A percentile compares a stretch with the other conserved stretches of the same genome.
These are phyloP conservation scores for Callimorpha dominula DNA, from an alignment of 2,888 invertebrate genomes.

Conservation along the genomic window DNA sequence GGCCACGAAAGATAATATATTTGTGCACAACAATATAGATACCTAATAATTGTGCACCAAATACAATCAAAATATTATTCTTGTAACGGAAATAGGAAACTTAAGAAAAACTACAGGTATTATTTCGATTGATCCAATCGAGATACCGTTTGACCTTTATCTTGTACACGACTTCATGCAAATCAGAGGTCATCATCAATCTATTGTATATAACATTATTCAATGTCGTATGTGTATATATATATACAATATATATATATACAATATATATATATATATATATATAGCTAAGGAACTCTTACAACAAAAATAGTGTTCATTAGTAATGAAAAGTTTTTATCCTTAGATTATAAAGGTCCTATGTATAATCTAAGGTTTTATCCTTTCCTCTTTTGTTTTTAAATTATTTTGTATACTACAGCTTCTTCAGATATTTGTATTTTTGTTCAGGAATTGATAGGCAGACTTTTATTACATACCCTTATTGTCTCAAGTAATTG, in stretches of 20 bases:
- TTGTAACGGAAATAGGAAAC: neutral
- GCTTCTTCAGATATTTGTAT: too few relatives aligned
- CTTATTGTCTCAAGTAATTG: neutral
- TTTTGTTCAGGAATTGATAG: too few relatives aligned
- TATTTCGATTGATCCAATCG: neutral
- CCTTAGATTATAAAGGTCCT: too few relatives aligned
- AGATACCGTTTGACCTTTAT: neutral
- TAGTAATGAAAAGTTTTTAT: neutral
- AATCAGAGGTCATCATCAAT: slow-evolving; percentile 1
- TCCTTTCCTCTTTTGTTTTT: too few relatives aligned
- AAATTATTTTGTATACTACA: too few relatives aligned
- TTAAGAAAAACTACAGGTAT: neutral
- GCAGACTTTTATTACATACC: too few relatives aligned
- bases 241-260: too few relatives aligned
- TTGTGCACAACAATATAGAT: neutral
- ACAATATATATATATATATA: too few relatives aligned
- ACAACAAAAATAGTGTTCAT: neutral
- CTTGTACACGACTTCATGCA: neutral
- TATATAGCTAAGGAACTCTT: neutral
- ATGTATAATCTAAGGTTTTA: too few relatives aligned
- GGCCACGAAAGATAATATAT: neutral
- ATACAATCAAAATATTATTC: neutral
- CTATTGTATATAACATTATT: neutral
- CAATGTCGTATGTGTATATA: too few relatives aligned
- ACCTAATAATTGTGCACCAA: neutral